Evolutionary conservation across 2,888 invertebrate genomes (phyloP).

Genomic region (Perizoma flavofasciatum): DNA sequence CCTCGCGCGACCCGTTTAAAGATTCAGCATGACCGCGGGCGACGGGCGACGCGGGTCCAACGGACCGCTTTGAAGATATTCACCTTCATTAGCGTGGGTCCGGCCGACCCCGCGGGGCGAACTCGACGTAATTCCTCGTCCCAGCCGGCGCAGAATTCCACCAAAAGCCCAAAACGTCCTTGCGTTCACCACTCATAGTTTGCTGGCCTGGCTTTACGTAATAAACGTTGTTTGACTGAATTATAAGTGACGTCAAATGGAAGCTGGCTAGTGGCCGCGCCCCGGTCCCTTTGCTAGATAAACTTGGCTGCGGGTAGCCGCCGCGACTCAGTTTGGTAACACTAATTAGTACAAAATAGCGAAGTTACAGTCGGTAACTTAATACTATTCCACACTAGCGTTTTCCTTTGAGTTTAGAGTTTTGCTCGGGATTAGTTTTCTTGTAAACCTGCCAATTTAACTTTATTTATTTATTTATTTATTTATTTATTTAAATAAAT

Average conservation of each 20-base stretch:
- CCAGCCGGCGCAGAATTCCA: slow-evolving; percentile 19
- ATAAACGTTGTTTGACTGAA: slow-evolving; percentile 36
- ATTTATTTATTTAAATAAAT: too few relatives aligned
- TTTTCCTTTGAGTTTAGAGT: too few relatives aligned
- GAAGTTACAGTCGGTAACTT: background rate
- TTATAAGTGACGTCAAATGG: slow-evolving; percentile 31
- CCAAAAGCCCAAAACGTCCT: slow-evolving; percentile 33
- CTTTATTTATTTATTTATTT: too few relatives aligned
- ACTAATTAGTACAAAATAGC: slow-evolving; percentile 19
- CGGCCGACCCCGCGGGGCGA: slow-evolving; percentile 64
- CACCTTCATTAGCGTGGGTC: slow-evolving; percentile 78
- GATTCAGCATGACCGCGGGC: slow-evolving; percentile 76
- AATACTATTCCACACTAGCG: too few relatives aligned
- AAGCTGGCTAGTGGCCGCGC: slow-evolving; percentile 11
- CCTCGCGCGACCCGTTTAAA: slow-evolving; percentile 70
- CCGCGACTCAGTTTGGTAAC: slow-evolving; percentile 14
- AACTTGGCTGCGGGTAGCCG: slow-evolving; percentile 19
- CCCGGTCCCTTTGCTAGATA: slow-evolving; percentile 22
- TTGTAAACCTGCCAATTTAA: too few relatives aligned
- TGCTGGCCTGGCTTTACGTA: slow-evolving; percentile 30
- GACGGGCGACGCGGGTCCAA: slow-evolving; percentile 55
- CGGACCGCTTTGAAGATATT: slow-evolving; percentile 78
- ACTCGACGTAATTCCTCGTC: slow-evolving; percentile 16
- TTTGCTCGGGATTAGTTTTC: too few relatives aligned
- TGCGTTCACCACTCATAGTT: slow-evolving; percentile 33